These are phyloP conservation scores for Ptilonorhynchus violaceus DNA, from an alignment of 2,113 vertebrate genomes.

Conservation along the genomic window DNA sequence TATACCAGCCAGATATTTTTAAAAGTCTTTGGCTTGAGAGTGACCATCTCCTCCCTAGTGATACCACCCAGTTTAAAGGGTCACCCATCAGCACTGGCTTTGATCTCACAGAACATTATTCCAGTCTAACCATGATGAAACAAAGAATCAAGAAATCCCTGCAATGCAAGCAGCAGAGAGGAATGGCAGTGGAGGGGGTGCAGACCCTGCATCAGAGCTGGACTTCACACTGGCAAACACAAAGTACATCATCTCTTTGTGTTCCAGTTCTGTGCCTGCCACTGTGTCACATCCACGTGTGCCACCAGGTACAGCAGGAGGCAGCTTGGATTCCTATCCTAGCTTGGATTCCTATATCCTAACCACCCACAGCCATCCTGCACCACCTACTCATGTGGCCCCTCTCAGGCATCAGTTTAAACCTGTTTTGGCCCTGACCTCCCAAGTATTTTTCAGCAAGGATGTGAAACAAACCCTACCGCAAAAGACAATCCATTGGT, in stretches of 20 bases:
- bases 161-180: not conserved
- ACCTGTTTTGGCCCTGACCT: not conserved
- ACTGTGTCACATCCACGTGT: not conserved
- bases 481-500: not conserved
- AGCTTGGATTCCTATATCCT: too few relatives aligned
- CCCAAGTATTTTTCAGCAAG: not conserved
- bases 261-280: not conserved
- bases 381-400: not conserved
- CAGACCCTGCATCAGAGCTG: not conserved
- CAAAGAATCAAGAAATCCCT: not conserved
- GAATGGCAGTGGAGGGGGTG: fast-evolving
- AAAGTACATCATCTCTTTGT: not conserved
- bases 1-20: not conserved
- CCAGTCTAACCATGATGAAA: not conserved
- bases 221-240: not conserved
- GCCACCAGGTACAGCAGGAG: not conserved
- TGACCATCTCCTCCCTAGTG: not conserved
- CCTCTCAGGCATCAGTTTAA: not conserved
- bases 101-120: not conserved
- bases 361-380: not conserved
- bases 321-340: not conserved
- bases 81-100: not conserved
- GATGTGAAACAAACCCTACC: not conserved
- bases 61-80: not conserved
- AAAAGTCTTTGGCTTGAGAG: not conserved